Percentiles rank a stretch among this genome's conserved stretches.
These are phyloP conservation scores for Schlechtendalia chinensis DNA, from an alignment of 1,140 invertebrate species.

Conservation along the genomic window DNA sequence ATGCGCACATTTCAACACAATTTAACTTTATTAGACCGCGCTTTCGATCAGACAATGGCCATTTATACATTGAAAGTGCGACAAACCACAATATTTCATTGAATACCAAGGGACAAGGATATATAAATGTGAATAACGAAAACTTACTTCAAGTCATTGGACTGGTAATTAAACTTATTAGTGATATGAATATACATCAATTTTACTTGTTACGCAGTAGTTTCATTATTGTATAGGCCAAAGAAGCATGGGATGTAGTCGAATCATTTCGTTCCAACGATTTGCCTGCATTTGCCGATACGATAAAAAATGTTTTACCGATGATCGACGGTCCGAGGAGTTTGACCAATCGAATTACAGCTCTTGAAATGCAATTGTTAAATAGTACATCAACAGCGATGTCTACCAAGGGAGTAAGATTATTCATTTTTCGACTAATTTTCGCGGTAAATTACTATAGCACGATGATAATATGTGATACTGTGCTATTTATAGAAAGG, in stretches of 20 bases:
- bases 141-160: constrained; percentile 60
- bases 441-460: neutral
- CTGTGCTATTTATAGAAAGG: neutral
- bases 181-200: no score
- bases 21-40: constrained; percentile 59
- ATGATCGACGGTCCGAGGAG: constrained; percentile 1
- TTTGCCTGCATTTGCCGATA: constrained; percentile 20
- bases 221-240: constrained; percentile 52
- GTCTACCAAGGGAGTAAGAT: neutral
- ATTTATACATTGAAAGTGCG: constrained; percentile 65
- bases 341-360: neutral
- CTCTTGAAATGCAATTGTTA: neutral
- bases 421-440: neutral
- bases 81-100: constrained; percentile 67
- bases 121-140: constrained; percentile 63
- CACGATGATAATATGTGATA: neutral
- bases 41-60: constrained; percentile 64
- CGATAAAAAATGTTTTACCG: neutral
- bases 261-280: constrained; percentile 22
- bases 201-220: no score
- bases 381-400: neutral
- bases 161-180: constrained; percentile 55
- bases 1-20: neutral
- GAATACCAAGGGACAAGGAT: constrained; percentile 62
- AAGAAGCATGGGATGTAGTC: constrained; percentile 50